Conservation (phyloP, 35 echinoderm and acorn worm species). For the Strongylocentrotus purpuratus region DNA sequence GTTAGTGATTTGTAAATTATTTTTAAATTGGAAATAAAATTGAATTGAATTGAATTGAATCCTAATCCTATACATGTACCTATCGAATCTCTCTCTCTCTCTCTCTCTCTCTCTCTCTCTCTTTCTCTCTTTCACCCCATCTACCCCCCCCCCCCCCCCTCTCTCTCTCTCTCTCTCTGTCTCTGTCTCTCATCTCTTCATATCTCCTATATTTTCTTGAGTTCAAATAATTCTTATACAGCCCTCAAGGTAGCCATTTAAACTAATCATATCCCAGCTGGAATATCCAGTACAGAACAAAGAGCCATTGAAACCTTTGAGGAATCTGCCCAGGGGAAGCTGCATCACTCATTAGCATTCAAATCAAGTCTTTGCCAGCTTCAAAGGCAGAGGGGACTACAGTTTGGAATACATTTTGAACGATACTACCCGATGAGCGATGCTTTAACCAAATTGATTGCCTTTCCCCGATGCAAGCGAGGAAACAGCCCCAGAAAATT, state of each 20-base stretch:
- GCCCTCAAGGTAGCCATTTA: background rate
- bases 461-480: background rate
- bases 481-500: background rate
- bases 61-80: no score
- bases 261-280: background rate
- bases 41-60: no score
- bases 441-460: conserved; percentile 12
- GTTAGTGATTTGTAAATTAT: no score
- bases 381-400: background rate
- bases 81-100: no score
- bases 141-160: no score
- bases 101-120: no score
- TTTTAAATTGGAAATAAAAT: no score
- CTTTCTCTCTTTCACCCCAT: no score
- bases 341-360: conserved; percentile 10
- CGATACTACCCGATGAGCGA: background rate
- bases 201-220: background rate
- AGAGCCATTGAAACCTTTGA: background rate
- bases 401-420: background rate
- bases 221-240: background rate
- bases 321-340: background rate
- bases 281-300: background rate
- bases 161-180: no score
- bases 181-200: background rate
- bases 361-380: background rate